Percentiles rank a stretch among this genome's conserved stretches.
These are phyloP conservation scores for Brienomyrus longianalis DNA, from an alignment of 2,113 vertebrate species.

Conservation along the genomic window DNA sequence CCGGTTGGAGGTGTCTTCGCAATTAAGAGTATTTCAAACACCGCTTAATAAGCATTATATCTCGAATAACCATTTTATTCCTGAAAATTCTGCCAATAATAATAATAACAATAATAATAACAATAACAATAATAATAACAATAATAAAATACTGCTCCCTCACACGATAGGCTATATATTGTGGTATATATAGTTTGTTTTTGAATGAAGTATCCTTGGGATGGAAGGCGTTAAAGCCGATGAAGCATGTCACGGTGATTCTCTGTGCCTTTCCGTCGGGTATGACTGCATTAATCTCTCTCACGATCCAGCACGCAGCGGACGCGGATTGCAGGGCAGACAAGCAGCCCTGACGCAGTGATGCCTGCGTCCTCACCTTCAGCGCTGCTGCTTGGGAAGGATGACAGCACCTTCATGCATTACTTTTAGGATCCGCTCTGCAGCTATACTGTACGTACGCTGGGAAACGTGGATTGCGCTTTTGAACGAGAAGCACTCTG, in stretches of 20 bases:
- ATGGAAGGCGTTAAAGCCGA: not conserved
- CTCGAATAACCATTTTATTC: not conserved
- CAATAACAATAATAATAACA: not conserved
- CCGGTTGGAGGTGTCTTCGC: not conserved
- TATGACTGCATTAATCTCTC: not conserved
- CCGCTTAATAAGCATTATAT: not conserved
- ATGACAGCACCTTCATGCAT: not conserved
- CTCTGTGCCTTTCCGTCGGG: not conserved
- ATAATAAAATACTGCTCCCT: not conserved
- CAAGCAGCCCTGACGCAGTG: not conserved
- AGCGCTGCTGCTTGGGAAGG: not conserved
- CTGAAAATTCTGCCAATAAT: not conserved
- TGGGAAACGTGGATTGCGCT: not conserved
- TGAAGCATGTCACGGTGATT: not conserved
- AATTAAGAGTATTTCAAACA: not conserved
- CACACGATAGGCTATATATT: not conserved
- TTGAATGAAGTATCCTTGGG: not conserved
- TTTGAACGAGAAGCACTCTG: not conserved
- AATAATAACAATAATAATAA: not conserved
- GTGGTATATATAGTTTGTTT: not conserved
- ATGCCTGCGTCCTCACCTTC: not conserved
- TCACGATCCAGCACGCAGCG: conserved; percentile 24
- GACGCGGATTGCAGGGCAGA: conserved; percentile 18
- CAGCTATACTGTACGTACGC: not conserved
- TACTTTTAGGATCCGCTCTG: not conserved